These are phyloP conservation scores for Leptinotarsa lineolata DNA, from an alignment of 1,140 invertebrate genomes.

Conservation along the genomic window DNA sequence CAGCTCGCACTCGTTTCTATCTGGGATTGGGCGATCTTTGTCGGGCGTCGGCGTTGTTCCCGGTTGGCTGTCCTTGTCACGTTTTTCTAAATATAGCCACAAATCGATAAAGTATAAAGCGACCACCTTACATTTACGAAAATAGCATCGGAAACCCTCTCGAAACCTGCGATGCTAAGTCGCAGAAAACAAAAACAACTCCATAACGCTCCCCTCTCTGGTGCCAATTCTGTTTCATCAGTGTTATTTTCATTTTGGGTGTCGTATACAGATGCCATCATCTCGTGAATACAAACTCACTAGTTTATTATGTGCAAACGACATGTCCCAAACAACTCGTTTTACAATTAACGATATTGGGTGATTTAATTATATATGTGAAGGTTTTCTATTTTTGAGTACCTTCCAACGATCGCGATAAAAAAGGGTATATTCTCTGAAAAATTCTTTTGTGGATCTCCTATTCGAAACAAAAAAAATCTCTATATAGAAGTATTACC, in stretches of 20 bases:
- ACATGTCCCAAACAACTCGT: too few relatives aligned
- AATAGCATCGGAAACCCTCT: slow-evolving; percentile 30
- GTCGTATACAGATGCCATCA: not conserved
- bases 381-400: too few relatives aligned
- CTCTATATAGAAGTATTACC: too few relatives aligned
- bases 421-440: too few relatives aligned
- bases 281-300: not conserved
- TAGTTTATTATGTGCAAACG: too few relatives aligned
- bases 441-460: too few relatives aligned
- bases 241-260: too few relatives aligned
- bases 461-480: too few relatives aligned
- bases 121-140: slow-evolving; percentile 31
- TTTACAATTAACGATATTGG: too few relatives aligned
- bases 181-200: slow-evolving; percentile 22
- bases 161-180: not conserved
- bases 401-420: too few relatives aligned
- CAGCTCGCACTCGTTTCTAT: not conserved
- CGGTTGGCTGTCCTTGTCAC: slow-evolving; percentile 23
- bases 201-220: slow-evolving; percentile 1
- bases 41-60: slow-evolving; percentile 6
- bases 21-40: not conserved
- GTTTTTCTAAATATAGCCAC: slow-evolving; percentile 36
- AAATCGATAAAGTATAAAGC: slow-evolving; percentile 39
- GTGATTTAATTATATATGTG: too few relatives aligned
- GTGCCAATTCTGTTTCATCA: too few relatives aligned